phyloP scores from a whole-genome alignment of 1,140 invertebrate species.

The Propsilocerus akamusi region DNA sequence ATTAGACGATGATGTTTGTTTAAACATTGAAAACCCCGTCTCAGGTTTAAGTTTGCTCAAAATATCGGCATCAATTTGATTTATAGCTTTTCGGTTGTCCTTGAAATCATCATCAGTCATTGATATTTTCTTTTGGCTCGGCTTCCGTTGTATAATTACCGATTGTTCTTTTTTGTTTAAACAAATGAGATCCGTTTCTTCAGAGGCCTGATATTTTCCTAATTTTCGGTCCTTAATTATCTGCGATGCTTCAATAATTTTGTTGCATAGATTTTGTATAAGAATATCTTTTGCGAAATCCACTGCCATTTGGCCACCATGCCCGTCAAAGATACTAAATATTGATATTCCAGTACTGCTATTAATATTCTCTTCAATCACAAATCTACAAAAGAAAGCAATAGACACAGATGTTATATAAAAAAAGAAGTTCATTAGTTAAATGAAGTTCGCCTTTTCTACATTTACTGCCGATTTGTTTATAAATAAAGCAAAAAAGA shows the following conservation, averaged over 20 bases:
- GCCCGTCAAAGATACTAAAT: slow-evolving; percentile 88
- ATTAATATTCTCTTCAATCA: slow-evolving; percentile 56
- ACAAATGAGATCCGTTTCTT: not conserved
- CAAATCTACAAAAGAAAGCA: slow-evolving; percentile 29
- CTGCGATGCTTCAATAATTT: slow-evolving; percentile 49
- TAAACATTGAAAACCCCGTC: slow-evolving; percentile 15
- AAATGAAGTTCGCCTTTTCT: not conserved
- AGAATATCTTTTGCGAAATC: slow-evolving; percentile 73
- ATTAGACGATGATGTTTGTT: slow-evolving; percentile 13
- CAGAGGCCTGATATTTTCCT: slow-evolving; percentile 16
- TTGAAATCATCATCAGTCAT: slow-evolving; percentile 9
- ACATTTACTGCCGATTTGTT: not conserved
- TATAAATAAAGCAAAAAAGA: not conserved
- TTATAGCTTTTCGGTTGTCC: slow-evolving; percentile 2
- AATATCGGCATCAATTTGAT: slow-evolving; percentile 18
- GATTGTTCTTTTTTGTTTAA: not conserved
- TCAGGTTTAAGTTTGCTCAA: slow-evolving; percentile 12
- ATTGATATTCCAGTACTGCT: slow-evolving; percentile 52
- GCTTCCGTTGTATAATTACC: slow-evolving; percentile 12
- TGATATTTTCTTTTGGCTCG: slow-evolving; percentile 14
- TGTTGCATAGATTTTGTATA: slow-evolving; percentile 54
- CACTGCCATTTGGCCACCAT: slow-evolving; percentile 86
- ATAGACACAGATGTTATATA: not conserved
- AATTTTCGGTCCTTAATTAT: slow-evolving; percentile 32
- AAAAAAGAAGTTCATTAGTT: not conserved